Evolutionary conservation across 37 sponge, comb jelly and placozoan genomes (phyloP).

Genomic region (Axinella damicornis): DNA sequence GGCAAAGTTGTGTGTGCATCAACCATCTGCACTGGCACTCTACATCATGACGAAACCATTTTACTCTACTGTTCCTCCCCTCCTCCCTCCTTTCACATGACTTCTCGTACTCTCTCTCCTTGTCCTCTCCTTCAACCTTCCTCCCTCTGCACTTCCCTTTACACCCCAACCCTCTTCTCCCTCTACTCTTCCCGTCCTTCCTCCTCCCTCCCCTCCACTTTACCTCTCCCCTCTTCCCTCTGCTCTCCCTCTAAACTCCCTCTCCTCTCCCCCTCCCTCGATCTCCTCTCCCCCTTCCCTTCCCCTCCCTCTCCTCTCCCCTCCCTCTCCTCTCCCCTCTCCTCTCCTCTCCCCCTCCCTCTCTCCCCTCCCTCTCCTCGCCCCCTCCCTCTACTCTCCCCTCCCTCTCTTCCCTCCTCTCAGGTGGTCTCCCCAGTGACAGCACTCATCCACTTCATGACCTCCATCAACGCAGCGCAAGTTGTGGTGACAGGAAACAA

Average conservation of each 20-base stretch:
- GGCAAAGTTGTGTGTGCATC: too few relatives aligned
- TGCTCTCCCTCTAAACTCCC: neutral
- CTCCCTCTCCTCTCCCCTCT: neutral
- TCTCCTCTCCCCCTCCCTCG: neutral
- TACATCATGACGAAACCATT: neutral
- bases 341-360: too few relatives aligned
- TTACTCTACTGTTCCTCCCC: neutral
- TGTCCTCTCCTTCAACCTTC: too few relatives aligned
- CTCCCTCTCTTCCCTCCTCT: neutral
- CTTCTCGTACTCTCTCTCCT: too few relatives aligned
- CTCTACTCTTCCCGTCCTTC: too few relatives aligned
- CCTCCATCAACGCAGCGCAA: slow-evolving; percentile 56
- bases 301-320: neutral
- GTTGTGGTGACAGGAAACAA: slow-evolving; percentile 63
- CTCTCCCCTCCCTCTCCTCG: neutral
- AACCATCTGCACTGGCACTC: too few relatives aligned
- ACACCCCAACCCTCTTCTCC: too few relatives aligned
- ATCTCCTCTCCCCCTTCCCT: neutral
- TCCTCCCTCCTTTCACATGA: neutral
- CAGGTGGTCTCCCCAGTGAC: slow-evolving; percentile 26
- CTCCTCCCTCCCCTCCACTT: neutral
- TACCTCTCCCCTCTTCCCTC: neutral
- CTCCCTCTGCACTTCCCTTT: too few relatives aligned
- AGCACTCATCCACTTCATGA: slow-evolving; percentile 63
- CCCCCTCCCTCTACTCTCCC: neutral